Evolutionary conservation across 2,888 invertebrate genomes (phyloP), one percentile per base, ranked within the genome.

Genomic region (Cremastinae sp.): DNA sequence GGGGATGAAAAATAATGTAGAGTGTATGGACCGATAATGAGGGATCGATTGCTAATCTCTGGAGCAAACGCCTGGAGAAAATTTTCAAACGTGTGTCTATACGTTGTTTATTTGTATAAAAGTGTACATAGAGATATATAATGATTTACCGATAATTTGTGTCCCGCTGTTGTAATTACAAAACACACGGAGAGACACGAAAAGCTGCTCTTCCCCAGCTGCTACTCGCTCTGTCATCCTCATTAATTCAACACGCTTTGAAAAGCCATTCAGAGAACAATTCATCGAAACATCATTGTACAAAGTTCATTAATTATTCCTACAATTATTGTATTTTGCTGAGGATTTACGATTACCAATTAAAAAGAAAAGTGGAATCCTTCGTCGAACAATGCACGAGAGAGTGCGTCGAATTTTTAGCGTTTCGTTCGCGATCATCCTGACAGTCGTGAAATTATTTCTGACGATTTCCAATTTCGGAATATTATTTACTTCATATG

Each of bases 281-380:
- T 69, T 28, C 18, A 54, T 61, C 34, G 75, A 71, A 61, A 75
- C 71, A 56, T 66, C n/a, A 14, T 54, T 61, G 41, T 61, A 72
- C 72, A 66, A 75, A 75, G 64, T 43, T 62, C 51, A 51, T n/a
- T 18, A 34, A 7, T n/a, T 28, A 34, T 62, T 34, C 34, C n/a
- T 16, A 43, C 16, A 18, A 18, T 12, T 12, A 22, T 43, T 43
- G 34, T 14, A 28, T n/a, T 43, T 70, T 47, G 20, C 14, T 18
- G 1, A 34, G 18, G 28, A 45, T 28, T 28, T 28, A 28, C 5
- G 5, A 28, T 28, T 28, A 28, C 5, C 28, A 5, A 5, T 28
- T 3, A 28, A 28, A 28, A 28, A 28, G 5, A 28, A 2, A n/a
- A n/a, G n/a, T n/a, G n/a, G n/a, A 5, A 28, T 28, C 28, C 28